Base-by-base conservation (phyloP, 2,113 vertebrate species). In the Mugil cephalus region DNA sequence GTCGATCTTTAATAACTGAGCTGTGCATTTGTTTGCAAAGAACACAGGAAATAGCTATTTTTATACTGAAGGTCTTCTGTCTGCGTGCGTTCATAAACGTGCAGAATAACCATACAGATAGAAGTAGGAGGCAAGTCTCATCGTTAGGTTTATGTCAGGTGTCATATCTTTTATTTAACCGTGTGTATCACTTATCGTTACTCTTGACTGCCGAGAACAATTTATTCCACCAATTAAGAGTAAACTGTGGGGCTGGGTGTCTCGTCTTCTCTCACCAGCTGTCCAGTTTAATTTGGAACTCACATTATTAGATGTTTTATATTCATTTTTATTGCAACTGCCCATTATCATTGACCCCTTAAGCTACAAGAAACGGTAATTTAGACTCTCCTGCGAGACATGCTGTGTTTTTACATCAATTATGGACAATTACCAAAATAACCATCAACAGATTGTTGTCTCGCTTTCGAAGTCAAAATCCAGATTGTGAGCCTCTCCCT, bases 371-470 rank as follows among this genome's bases (percentile, higher is more conserved):
- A 82, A 83, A 87, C 69, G 52, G 76, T 85, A 34, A 86, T 89
- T 91, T 84, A 64, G 73, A 82, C 73, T 92, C 74, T 82, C 77
- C 76, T 81, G 76, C 81, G 68, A 77, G 71, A 68, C 68, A 53
- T 65, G 47, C 61, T 50, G 62, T 76, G 82, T 87, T 91, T 83
- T 63, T 77, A 79, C 84, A 91, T 92, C 86, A 93, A 89, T 93
- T 91, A 90, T 80, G 79, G 85, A 87, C 87, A 91, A 90, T 92
- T 93, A 92, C 89, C 84, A 87, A 91, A 93, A 92, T 91, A 89
- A 88, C 39, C 82, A 73, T 84, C 82, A 91, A 92, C 93, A 94
- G 91, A 91, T 93, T 91, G 91, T 89, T 90, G 89, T 83, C 77
- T 87, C 58, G 66, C 87, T 88, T 75, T 85, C 70, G 19, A 87